A percentile compares a stretch with the other conserved stretches of the same genome.
These are phyloP conservation scores for Parascotia fuliginaria DNA, from an alignment of 2,888 invertebrate genomes.

Conservation along the genomic window DNA sequence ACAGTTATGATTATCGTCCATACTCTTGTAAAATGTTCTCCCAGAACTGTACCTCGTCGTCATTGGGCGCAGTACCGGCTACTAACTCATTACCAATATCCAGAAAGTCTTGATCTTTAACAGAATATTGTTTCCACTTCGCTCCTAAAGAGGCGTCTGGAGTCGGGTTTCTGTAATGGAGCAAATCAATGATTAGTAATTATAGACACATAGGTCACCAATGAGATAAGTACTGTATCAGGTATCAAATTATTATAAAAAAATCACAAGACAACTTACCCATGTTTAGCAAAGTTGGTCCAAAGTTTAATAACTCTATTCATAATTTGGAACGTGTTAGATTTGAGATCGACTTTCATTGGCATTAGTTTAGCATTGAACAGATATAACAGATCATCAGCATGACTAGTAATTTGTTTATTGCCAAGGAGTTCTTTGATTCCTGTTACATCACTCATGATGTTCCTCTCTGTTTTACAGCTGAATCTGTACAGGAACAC, in stretches of 20 bases:
- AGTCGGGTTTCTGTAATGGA: conserved; percentile 42
- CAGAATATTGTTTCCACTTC: conserved; percentile 43
- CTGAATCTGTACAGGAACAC: conserved; percentile 55
- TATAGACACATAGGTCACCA: no score
- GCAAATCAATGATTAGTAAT: no score
- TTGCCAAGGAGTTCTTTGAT: conserved; percentile 18
- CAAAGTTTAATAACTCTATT: conserved; percentile 44
- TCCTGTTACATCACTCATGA: conserved; percentile 23
- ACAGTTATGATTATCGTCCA: no score
- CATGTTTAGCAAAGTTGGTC: no score
- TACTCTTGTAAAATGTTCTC: conserved; percentile 46
- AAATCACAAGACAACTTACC: no score
- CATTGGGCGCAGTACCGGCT: conserved; percentile 34
- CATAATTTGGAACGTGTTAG: conserved; percentile 40
- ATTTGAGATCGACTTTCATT: conserved; percentile 24
- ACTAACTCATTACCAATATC: conserved; percentile 49
- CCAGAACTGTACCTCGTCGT: conserved; percentile 52
- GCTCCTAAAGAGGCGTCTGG: conserved; percentile 41
- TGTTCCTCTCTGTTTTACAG: conserved; percentile 53
- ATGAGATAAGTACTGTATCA: no score
- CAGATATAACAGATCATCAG: conserved; percentile 47
- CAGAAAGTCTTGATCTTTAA: conserved; percentile 45
- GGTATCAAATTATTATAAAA: no score
- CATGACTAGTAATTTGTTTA: conserved; percentile 34
- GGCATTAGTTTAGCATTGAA: conserved; percentile 32